Evolutionary conservation across 2,888 invertebrate species (phyloP), one percentile per base, ranked within the genome.

Genomic region (Luperina testacea): DNA sequence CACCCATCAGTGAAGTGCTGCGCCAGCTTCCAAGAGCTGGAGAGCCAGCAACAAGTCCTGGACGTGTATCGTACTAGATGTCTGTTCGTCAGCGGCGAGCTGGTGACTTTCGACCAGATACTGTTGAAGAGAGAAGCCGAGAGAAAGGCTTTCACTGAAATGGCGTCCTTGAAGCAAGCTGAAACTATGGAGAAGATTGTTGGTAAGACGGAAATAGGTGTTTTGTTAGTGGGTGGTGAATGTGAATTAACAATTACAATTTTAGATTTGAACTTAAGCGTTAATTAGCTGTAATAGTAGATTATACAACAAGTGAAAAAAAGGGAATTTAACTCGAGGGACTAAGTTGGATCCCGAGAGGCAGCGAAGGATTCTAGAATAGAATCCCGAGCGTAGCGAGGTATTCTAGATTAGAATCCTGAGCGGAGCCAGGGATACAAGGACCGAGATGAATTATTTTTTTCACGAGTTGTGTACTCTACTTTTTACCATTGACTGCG

Each of bases 1-100:
- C 97, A 97, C 87, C 97, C 97, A 0, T 93, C 96, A 2, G 95
- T 97, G 4, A 95, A 95, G 75, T 97, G 97, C 86, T 97, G 97
- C 88, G 91, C 97, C 7, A 97, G 94, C 74, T 97, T 97, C 80
- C 93, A 94, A 7, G 95, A 97, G 88, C 88, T 97, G 6, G 95
- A 95, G 38, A 95, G 96, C 0, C 97, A 97, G 80, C 96, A 97
- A 77, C 94, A 93, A 78, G 91, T 96, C 11, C 92, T 97, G 24
- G 95, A 96, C 65, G 96, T 97, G 38, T 97, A 97, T 86, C 91
- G 97, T n/a, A 95, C 94, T 0, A 94, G 96, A 67, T 97, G 97
- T 71, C 90, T 97, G 75, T 95, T 97, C 87, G 96, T 97, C 0
- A 97, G 97, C 78, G 97, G 97, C 0, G 95, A 96, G 64, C 94